A percentile compares a stretch with the other conserved stretches of the same genome.
Conservation (phyloP, 1,140 invertebrate genomes). For the Matsumurasca onukii region DNA sequence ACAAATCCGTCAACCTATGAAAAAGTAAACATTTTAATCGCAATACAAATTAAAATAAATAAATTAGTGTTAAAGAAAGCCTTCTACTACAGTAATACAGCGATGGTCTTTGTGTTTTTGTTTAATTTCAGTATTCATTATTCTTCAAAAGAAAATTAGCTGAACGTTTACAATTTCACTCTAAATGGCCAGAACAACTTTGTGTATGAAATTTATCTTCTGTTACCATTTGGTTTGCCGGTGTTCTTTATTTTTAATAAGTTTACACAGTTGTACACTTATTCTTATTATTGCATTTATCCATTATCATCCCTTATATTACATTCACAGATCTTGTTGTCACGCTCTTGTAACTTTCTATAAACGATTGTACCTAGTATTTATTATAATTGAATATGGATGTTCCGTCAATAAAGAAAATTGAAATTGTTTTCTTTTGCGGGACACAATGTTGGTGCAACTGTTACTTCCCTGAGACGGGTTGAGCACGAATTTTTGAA, state of each 20-base stretch:
- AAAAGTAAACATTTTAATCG: slow-evolving; percentile 20
- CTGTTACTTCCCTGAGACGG: not conserved
- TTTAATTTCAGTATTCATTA: not conserved
- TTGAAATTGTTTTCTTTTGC: not conserved
- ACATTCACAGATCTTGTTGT: no score
- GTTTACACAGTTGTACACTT: no score
- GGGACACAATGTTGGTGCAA: not conserved
- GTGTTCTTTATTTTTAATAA: no score
- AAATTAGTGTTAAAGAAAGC: not conserved
- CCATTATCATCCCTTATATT: no score
- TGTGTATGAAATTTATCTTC: not conserved
- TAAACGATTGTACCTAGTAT: no score
- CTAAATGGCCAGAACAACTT: not conserved
- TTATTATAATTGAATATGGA: no score
- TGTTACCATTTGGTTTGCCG: not conserved
- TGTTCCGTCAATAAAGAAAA: not conserved
- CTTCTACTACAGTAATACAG: not conserved
- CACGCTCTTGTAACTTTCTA: no score
- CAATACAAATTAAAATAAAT: not conserved
- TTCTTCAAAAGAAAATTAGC: not conserved
- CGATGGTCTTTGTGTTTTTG: not conserved
- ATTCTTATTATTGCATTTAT: no score
- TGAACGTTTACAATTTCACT: not conserved
- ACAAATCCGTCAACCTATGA: slow-evolving; percentile 63
- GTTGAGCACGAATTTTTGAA: not conserved